Evolutionary conservation across 2,797 vertebrate species (phyloP).

Genomic region (Pachyuromys duprasi): DNA sequence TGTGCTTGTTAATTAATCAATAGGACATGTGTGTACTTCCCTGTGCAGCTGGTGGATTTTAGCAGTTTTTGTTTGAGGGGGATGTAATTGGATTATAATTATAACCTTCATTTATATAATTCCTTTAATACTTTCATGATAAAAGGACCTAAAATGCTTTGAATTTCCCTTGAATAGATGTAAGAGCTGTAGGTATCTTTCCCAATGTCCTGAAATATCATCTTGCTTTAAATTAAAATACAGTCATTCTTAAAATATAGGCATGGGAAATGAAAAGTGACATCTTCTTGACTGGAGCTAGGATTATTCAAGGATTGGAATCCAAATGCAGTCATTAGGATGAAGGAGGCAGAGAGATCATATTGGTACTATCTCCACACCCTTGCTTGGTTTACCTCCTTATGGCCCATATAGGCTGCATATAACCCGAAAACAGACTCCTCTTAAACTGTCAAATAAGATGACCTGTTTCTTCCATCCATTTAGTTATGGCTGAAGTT

Average conservation of each 20-base stretch:
- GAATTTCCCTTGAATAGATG: constrained; percentile 66
- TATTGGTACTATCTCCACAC: neutral
- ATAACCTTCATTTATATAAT: constrained; percentile 68
- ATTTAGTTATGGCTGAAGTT: neutral
- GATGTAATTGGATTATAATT: constrained; percentile 68
- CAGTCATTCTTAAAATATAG: constrained; percentile 66
- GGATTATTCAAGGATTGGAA: constrained; percentile 35
- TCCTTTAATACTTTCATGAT: constrained; percentile 62
- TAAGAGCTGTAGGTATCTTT: constrained; percentile 72
- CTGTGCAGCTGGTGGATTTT: constrained; percentile 63
- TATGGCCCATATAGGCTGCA: neutral
- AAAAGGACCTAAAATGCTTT: constrained; percentile 64
- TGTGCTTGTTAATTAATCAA: constrained; percentile 68
- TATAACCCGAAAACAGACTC: neutral
- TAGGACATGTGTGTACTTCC: constrained; percentile 17
- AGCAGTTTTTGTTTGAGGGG: constrained; percentile 65
- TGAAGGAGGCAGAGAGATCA: neutral
- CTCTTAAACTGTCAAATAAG: neutral
- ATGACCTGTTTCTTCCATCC: neutral
- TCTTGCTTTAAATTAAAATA: constrained; percentile 66
- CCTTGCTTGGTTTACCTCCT: constrained; percentile 4
- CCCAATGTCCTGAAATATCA: constrained; percentile 65
- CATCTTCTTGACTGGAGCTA: constrained; percentile 34
- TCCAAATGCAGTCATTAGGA: neutral
- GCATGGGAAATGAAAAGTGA: constrained; percentile 52